Conservation (phyloP, 2,113 vertebrate genomes). For the Pelodiscus sinensis region DNA sequence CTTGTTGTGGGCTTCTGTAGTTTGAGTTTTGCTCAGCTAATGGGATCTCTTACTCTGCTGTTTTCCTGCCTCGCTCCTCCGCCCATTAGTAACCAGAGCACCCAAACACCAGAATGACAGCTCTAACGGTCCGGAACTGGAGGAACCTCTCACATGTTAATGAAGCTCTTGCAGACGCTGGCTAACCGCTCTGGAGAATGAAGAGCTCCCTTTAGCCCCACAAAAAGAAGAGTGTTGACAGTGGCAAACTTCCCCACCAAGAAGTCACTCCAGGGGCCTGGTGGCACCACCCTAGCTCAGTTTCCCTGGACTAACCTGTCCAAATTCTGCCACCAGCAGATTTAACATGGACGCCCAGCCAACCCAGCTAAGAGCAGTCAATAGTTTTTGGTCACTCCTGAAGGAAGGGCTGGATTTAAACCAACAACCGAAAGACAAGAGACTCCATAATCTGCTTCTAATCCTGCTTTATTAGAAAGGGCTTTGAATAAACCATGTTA, state of each 20-base stretch:
- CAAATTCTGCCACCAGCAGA: neutral
- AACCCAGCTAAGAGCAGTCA: neutral
- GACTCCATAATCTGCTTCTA: neutral
- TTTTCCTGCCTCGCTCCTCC: neutral
- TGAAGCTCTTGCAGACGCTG: neutral
- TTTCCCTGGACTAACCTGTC: neutral
- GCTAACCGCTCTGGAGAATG: neutral
- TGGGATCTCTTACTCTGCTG: neutral
- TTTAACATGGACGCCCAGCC: neutral
- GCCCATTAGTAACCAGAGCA: neutral
- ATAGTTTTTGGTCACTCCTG: neutral
- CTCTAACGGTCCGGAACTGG: neutral
- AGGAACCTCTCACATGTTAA: neutral
- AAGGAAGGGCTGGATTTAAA: neutral
- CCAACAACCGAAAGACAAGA: neutral
- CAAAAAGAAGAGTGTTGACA: neutral
- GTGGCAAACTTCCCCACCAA: neutral
- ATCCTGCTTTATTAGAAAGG: neutral
- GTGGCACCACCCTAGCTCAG: neutral
- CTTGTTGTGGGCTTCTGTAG: too few relatives aligned
- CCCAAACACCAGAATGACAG: neutral
- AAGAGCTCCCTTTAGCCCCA: neutral
- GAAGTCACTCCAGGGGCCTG: neutral
- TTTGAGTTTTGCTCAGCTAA: neutral
- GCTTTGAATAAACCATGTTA: neutral